phyloP scores from a whole-genome alignment of 2,888 invertebrate genomes.

The Macrostomum cliftonense region DNA sequence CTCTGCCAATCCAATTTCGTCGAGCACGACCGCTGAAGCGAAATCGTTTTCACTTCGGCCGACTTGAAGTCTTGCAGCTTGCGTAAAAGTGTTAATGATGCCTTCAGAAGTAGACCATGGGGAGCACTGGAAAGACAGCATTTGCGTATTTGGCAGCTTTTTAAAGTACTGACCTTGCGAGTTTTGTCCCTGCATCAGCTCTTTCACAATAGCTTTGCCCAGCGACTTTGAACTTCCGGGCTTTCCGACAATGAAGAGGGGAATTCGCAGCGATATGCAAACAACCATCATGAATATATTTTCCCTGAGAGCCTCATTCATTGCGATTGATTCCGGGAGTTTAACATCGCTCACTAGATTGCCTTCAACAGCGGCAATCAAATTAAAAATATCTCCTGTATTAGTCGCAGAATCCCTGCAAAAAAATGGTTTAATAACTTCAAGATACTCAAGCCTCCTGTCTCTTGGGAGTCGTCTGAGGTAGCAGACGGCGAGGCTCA shows the following conservation, averaged over 20 bases:
- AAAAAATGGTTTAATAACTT: no score
- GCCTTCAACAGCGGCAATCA: slow-evolving; percentile 20
- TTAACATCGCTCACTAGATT: slow-evolving; percentile 23
- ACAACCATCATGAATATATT: slow-evolving; percentile 34
- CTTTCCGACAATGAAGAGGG: slow-evolving; percentile 34
- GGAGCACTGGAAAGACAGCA: slow-evolving; percentile 32
- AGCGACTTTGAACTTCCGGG: slow-evolving; percentile 35
- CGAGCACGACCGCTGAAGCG: slow-evolving; percentile 29
- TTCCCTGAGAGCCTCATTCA: slow-evolving; percentile 29
- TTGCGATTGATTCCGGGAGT: slow-evolving; percentile 23
- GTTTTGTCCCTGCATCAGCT: slow-evolving; percentile 29
- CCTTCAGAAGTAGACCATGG: slow-evolving; percentile 27
- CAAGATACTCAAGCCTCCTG: no score
- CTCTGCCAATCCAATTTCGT: slow-evolving; percentile 31
- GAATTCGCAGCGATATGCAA: slow-evolving; percentile 31
- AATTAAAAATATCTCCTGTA: no score
- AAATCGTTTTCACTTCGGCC: slow-evolving; percentile 14
- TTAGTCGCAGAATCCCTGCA: no score
- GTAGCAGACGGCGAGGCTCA: no score
- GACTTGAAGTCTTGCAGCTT: slow-evolving; percentile 25
- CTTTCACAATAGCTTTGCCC: slow-evolving; percentile 29
- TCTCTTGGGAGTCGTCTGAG: no score
- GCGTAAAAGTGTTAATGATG: slow-evolving; percentile 24
- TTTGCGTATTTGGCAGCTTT: slow-evolving; percentile 25
- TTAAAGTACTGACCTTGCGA: slow-evolving; percentile 21